Base-by-base conservation (phyloP, 2,888 invertebrate genomes). In the Ernsta delagoae region DNA sequence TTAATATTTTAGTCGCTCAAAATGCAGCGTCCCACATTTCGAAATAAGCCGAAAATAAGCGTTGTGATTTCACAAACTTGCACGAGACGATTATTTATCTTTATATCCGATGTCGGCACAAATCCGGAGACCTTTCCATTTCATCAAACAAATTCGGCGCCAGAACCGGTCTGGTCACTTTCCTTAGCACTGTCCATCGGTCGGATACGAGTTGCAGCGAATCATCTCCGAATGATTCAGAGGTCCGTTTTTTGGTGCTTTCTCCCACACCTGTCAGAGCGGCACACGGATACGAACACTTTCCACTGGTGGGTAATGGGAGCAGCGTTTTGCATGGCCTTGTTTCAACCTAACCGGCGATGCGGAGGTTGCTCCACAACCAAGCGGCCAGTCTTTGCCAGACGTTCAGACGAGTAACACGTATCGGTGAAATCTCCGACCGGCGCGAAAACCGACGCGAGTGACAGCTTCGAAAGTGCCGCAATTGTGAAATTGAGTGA, bases 231-330 rank as follows among this genome's bases (percentile, higher is more conserved):
- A 84, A 84, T 92, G 91, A 91, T 82, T 91, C 91, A 89, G 81
- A 89, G 80, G 80, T 87, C 80, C 82, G 81, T 87, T 89, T 90
- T 91, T 87, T 80, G 88, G 87, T 92, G 91, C 92, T 92, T 92
- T 92, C 92, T 90, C 91, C 88, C 89, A 88, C 90, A 90, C 91
- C 90, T 92, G 91, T 82, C 86, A 16, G 16, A 57, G 31, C 36
- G 54, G 63, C 36, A 87, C 89, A 86, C 92, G 92, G 92, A 92
- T 92, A 81, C 86, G 84, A 86, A 85, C 87, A 91, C 92, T 92
- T 92, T 92, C 92, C 90, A 92, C 88, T 84, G 82, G 82, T 79
- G 85, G 88, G 86, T 89, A 91, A 89, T 89, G 91, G 88, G 91
- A 89, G 86, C 90, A 87, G 78, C 77, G 87, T 85, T 90, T 89